Evolutionary conservation across 1,140 invertebrate genomes (phyloP).

Genomic region (Caenorhabditis brenneri): DNA sequence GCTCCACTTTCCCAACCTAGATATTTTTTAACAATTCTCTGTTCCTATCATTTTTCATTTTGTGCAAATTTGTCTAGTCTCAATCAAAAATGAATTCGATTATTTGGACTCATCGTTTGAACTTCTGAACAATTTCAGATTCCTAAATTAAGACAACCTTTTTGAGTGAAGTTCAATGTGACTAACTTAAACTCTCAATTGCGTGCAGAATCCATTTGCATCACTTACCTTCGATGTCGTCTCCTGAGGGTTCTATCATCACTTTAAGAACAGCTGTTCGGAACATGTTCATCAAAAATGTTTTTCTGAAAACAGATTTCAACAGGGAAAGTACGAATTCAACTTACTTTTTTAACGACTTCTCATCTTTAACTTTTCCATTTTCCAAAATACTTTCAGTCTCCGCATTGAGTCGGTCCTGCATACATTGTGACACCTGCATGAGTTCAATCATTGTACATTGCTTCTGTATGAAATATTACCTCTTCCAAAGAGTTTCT

Average conservation of each 20-base stretch:
- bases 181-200: no score
- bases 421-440: slow-evolving; percentile 2
- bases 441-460: no score
- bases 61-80: no score
- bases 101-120: no score
- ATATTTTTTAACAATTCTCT: no score
- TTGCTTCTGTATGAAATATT: no score
- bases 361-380: background rate
- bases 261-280: slow-evolving; percentile 34
- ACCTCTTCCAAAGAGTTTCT: slow-evolving; percentile 27
- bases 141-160: no score
- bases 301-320: background rate
- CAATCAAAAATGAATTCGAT: no score
- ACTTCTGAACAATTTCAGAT: no score
- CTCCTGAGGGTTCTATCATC: background rate
- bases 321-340: background rate
- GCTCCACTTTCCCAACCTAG: no score
- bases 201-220: no score
- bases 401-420: background rate
- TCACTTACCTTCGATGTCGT: background rate
- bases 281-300: slow-evolving; percentile 28
- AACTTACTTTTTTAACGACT: slow-evolving; percentile 2
- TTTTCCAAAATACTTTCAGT: background rate
- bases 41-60: no score
- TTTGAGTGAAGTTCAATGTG: background rate